phyloP scores from a whole-genome alignment of 2,113 vertebrate genomes.

The Lophius piscatorius region DNA sequence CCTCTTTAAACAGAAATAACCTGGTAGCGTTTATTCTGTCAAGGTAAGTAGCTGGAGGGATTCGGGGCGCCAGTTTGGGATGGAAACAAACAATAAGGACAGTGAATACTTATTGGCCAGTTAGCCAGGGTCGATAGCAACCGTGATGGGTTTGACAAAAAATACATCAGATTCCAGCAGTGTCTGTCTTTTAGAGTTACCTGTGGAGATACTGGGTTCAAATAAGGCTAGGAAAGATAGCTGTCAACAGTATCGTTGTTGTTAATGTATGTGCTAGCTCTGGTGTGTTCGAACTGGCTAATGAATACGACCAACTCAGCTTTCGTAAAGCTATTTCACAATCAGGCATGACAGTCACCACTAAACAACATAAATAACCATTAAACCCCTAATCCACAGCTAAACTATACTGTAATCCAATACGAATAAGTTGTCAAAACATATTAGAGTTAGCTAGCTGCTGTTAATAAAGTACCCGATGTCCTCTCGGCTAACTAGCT shows the following conservation, averaged over 20 bases:
- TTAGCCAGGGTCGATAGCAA: constrained; percentile 36
- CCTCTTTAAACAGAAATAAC: background rate
- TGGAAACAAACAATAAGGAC: constrained; percentile 10
- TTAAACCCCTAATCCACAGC: background rate
- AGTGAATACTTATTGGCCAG: constrained; percentile 41
- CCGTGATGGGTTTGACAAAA: constrained; percentile 7
- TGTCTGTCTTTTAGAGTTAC: background rate
- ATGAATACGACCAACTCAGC: constrained; percentile 15
- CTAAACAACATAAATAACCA: background rate
- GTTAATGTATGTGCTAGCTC: background rate
- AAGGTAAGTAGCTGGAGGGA: constrained; percentile 53
- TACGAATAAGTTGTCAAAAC: background rate
- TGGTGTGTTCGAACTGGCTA: constrained; percentile 4
- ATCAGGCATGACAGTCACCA: background rate
- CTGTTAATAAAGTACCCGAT: background rate
- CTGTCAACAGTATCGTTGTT: background rate
- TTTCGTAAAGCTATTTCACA: constrained; percentile 24
- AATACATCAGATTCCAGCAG: constrained; percentile 14
- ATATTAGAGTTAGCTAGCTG: background rate
- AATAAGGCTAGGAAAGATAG: too few relatives aligned
- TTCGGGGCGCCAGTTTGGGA: background rate
- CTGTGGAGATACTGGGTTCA: background rate
- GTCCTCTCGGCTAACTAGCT: background rate
- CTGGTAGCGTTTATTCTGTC: constrained; percentile 13
- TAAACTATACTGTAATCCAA: background rate